Evolutionary conservation across 64 coral and sea anemone genomes (phyloP).

Genomic region (Montipora efflorescens): DNA sequence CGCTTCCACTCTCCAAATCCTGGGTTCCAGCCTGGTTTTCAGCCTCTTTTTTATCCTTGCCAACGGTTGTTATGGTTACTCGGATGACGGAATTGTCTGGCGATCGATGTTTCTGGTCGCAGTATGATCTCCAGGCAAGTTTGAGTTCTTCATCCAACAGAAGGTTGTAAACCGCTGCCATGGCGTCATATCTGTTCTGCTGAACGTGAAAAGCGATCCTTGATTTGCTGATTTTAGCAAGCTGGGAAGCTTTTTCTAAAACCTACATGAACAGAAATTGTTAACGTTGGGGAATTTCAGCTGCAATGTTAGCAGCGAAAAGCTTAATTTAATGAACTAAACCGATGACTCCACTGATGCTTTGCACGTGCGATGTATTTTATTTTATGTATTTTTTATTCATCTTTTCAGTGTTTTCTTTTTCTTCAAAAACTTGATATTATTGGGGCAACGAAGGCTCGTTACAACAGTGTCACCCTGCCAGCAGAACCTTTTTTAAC

Average conservation of each 20-base stretch:
- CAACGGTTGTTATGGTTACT: neutral
- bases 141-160: conserved; percentile 71
- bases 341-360: too few relatives aligned
- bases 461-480: too few relatives aligned
- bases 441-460: too few relatives aligned
- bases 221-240: conserved; percentile 81
- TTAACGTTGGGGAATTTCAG: too few relatives aligned
- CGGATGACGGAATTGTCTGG: neutral
- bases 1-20: neutral
- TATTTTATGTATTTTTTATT: too few relatives aligned
- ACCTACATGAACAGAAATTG: conserved; percentile 33
- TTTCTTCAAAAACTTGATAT: too few relatives aligned
- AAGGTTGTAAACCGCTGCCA: conserved; percentile 86
- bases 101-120: neutral
- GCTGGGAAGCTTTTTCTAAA: conserved; percentile 63
- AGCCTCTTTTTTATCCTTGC: neutral
- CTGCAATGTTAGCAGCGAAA: too few relatives aligned
- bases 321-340: neutral
- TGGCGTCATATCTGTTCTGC: conserved; percentile 81
- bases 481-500: too few relatives aligned
- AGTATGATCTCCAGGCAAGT: neutral
- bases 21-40: neutral
- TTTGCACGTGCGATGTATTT: too few relatives aligned
- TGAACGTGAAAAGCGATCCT: conserved; percentile 75
- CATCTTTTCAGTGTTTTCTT: too few relatives aligned